These are phyloP conservation scores for Agrypnus murinus DNA, from an alignment of 2,888 invertebrate genomes.

Conservation along the genomic window DNA sequence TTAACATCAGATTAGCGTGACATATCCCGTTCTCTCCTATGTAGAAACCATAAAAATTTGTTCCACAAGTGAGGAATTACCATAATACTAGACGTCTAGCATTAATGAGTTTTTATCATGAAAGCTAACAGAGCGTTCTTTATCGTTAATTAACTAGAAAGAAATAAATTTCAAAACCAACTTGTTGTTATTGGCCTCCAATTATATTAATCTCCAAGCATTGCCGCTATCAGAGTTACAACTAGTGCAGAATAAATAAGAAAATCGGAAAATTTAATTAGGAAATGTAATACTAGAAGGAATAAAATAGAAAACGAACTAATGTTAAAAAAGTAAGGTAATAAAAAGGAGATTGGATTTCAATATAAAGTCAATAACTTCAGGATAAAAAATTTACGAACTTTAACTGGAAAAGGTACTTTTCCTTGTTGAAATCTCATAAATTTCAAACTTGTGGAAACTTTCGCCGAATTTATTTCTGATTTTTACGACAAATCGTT, in stretches of 20 bases:
- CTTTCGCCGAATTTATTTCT: constrained; percentile 9
- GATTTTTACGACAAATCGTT: constrained; percentile 9
- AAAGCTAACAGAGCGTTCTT: constrained; percentile 14
- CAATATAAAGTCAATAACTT: constrained; percentile 16
- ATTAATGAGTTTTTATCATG: constrained; percentile 21
- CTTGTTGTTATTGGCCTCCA: too few species aligned
- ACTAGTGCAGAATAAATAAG: too few species aligned
- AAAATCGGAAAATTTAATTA: too few species aligned
- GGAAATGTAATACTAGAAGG: neutral
- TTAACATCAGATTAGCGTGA: constrained; percentile 28
- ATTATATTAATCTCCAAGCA: too few species aligned
- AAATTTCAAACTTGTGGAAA: constrained; percentile 5
- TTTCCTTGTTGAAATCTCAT: constrained; percentile 3
- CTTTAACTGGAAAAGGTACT: constrained; percentile 9
- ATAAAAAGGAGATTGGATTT: constrained; percentile 12
- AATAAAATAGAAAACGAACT: neutral
- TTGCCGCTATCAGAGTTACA: too few species aligned
- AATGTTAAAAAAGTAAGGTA: neutral
- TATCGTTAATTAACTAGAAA: constrained; percentile 13
- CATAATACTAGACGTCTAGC: neutral
- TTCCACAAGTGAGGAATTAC: constrained; percentile 19
- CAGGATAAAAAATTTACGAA: constrained; percentile 18
- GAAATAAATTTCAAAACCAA: neutral
- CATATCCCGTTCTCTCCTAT: neutral
- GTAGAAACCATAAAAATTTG: constrained; percentile 23